Evolutionary conservation across 1,140 invertebrate genomes (phyloP).

Genomic region (Cyclina sinensis): DNA sequence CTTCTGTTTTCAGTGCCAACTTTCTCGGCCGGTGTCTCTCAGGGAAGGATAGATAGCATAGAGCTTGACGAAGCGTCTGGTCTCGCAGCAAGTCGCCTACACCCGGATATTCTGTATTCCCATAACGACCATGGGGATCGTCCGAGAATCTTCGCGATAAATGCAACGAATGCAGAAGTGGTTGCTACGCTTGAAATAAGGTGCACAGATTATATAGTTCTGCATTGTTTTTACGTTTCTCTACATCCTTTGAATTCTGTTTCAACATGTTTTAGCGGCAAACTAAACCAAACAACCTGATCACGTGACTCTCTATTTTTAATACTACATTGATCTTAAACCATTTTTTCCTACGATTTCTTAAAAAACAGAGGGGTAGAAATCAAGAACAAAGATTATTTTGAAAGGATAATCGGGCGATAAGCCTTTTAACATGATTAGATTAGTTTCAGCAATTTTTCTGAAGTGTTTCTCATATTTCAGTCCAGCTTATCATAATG

Average conservation of each 20-base stretch:
- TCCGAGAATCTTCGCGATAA: constrained; percentile 60
- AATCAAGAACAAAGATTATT: too few species aligned
- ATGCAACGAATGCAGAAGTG: constrained; percentile 56
- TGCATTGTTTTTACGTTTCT: too few species aligned
- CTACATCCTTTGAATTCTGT: too few species aligned
- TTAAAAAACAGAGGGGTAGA: too few species aligned
- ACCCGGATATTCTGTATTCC: constrained; percentile 67
- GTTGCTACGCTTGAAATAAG: constrained; percentile 63
- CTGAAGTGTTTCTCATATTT: too few species aligned
- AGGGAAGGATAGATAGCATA: constrained; percentile 17
- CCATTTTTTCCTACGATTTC: too few species aligned
- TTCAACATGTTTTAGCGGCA: too few species aligned
- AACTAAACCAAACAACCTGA: too few species aligned
- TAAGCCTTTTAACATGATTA: too few species aligned
- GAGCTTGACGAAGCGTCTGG: constrained; percentile 68
- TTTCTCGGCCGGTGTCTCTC: neutral
- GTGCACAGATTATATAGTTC: neutral
- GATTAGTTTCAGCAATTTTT: neutral
- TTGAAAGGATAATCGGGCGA: too few species aligned
- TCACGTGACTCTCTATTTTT: too few species aligned
- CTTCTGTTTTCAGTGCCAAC: neutral
- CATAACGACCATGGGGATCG: constrained; percentile 70
- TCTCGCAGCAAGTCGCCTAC: constrained; percentile 67
- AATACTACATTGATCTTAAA: too few species aligned
- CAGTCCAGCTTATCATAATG: constrained; percentile 43